Evolutionary conservation across 2,888 invertebrate genomes (phyloP), one percentile per base, ranked within the genome.

Genomic region (Listrodromus nycthemerus): DNA sequence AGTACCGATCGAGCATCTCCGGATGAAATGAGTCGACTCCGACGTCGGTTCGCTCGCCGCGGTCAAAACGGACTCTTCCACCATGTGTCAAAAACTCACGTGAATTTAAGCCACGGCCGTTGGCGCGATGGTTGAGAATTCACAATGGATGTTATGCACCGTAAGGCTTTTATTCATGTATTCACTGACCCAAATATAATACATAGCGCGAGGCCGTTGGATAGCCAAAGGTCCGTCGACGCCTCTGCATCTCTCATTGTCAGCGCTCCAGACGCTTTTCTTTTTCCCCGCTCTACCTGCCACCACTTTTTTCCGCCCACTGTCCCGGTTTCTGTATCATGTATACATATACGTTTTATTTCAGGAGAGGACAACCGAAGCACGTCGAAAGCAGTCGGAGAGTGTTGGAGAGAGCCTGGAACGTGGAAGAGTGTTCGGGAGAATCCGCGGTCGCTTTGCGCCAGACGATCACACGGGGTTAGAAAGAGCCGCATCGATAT

Each of bases 131-230:
- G 41, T 74, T 76, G 82, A 55, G 73, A 76, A 81, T 80, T 52
- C 73, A 78, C 78, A 81, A 83, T 80, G 80, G 83, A 80, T 79
- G 74, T 79, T 80, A 52, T 78, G 83, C 82, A 77, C 78, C 61
- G 48, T 30, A 27, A n/a, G 78, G 48, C 13, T 74, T 69, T 86
- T 86, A 87, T 87, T 87, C 87, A 88, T 88, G 83, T 87, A 87
- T 88, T 87, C 86, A 86, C 83, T 87, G 88, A 88, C 87, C 88
- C 83, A 87, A 85, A 88, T 88, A 87, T 86, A 85, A 87, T 85
- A 82, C 85, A 82, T 82, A 84, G 83, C 76, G 80, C 75, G 63
- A 66, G 76, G 66, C 48, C 58, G 50, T 52, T 45, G 63, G 58
- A 80, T 82, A 75, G 80, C 55, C 76, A 63, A 79, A 74, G 66